A percentile compares a stretch with the other conserved stretches of the same genome.
Evolutionary conservation across 1,140 invertebrate species (phyloP).

Genomic region (Nasonia giraulti): DNA sequence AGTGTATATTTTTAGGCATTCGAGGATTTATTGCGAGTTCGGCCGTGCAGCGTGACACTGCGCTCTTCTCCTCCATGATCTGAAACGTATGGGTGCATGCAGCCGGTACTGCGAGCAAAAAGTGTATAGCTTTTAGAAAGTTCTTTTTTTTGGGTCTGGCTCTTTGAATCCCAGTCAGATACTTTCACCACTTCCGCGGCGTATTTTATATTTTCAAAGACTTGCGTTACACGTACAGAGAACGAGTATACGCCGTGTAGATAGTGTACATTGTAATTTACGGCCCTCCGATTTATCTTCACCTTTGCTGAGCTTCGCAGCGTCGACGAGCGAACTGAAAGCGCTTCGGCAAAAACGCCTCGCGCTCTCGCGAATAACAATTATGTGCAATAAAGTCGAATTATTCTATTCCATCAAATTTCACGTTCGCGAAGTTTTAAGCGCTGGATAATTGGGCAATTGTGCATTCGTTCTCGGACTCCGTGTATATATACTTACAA

Average conservation of each 20-base stretch:
- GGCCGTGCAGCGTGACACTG: too few species aligned
- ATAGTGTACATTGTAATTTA: neutral
- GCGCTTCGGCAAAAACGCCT: neutral
- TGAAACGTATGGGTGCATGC: neutral
- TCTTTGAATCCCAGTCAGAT: neutral
- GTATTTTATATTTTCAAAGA: neutral
- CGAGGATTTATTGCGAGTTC: too few species aligned
- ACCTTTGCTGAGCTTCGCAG: neutral
- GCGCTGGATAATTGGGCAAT: conserved; percentile 22
- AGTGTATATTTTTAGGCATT: neutral
- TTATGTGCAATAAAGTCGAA: conserved; percentile 32
- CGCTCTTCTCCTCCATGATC: too few species aligned
- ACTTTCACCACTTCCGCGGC: neutral
- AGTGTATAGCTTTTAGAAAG: neutral
- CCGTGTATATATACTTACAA: conserved; percentile 61
- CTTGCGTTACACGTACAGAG: neutral
- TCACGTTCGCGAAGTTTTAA: conserved; percentile 29
- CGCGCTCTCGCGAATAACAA: neutral
- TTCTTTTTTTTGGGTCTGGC: neutral
- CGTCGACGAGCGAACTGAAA: neutral
- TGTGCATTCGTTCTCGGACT: conserved; percentile 59
- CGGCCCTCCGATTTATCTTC: neutral
- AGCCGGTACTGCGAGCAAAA: neutral
- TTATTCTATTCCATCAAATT: conserved; percentile 40
- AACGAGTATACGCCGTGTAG: too few species aligned